Conservation (phyloP, 2,113 vertebrate genomes). For the Labeo rohita region DNA sequence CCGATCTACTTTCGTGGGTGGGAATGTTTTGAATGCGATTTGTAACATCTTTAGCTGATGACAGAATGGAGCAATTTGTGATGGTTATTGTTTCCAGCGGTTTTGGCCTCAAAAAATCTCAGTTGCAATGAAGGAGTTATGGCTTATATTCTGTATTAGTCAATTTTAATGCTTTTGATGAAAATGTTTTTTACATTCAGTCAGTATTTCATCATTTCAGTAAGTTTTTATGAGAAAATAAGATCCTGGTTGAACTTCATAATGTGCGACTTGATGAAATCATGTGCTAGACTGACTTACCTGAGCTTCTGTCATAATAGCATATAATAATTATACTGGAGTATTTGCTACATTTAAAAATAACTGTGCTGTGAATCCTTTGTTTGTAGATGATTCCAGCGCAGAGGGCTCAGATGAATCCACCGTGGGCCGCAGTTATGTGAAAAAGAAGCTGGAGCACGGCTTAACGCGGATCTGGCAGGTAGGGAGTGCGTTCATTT, state of each 20-base stretch:
- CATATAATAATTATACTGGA: background rate
- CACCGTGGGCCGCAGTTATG: conserved; percentile 90
- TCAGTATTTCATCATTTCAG: background rate
- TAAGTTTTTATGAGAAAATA: background rate
- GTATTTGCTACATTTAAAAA: background rate
- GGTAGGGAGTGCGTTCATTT: conserved; percentile 71
- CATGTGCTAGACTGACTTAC: background rate
- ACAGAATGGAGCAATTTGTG: background rate
- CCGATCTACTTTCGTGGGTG: background rate
- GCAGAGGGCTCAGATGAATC: conserved; percentile 80
- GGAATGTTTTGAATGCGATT: background rate
- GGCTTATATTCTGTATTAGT: background rate
- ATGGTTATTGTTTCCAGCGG: background rate
- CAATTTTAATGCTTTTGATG: background rate
- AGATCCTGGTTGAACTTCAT: background rate
- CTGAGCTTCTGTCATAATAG: background rate
- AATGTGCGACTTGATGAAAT: background rate
- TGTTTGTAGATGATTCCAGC: conserved; percentile 61
- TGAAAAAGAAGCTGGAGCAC: conserved; percentile 98
- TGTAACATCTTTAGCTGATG: background rate
- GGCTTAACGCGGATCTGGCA: conserved; percentile 97
- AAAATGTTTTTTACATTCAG: background rate
- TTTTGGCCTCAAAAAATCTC: background rate
- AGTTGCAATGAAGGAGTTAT: no score
- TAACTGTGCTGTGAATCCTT: background rate